Base-by-base conservation (phyloP, 2,888 invertebrate genomes). In the Bombylius discolor region DNA sequence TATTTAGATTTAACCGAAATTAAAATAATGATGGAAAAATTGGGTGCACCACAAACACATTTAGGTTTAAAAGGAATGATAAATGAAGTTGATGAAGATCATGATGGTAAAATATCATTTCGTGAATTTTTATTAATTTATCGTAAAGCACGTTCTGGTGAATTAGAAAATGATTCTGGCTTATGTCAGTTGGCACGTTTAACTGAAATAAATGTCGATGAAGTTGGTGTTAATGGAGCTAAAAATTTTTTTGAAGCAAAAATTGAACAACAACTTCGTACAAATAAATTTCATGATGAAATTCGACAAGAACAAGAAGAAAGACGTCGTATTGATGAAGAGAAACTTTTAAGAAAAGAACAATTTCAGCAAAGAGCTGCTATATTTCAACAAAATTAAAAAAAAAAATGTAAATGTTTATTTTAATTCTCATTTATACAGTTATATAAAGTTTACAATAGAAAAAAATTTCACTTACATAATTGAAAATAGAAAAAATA, bases 201-300 rank as follows among this genome's bases (percentile, higher is more conserved):
- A 39, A 89, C 91, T 7, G 95, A 95, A 76, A 88, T 96, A 58
- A 87, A 93, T 68, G 95, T 96, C 0, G 91, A 93, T 62, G 87
- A 92, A 77, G 93, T 93, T 31, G 96, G 96, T 1, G 96, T 96
- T 0, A 87, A 86, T 61, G 96, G 94, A 13, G 96, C 96, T 44
- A 95, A 95, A 71, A 85, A 87, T 68, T 96, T 96, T 78, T 96
- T 96, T 68, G 93, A 95, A 77, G 92, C 94, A 0, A 96, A 96
- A 84, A 95, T 96, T 65, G 89, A 89, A 67, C 87, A 92, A 67
- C 81, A 92, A 60, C 75, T 85, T 11, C 84, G 85, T 66, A 80
- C 84, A 56, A 90, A 85, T 68, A 92, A 92, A 76, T 95, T 95
- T 74, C 94, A 94, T 68, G 84, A 87, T 62, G 96, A 96, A 76